Conservation (phyloP, 2,797 vertebrate genomes). For the Pogonophryne albipinna region DNA sequence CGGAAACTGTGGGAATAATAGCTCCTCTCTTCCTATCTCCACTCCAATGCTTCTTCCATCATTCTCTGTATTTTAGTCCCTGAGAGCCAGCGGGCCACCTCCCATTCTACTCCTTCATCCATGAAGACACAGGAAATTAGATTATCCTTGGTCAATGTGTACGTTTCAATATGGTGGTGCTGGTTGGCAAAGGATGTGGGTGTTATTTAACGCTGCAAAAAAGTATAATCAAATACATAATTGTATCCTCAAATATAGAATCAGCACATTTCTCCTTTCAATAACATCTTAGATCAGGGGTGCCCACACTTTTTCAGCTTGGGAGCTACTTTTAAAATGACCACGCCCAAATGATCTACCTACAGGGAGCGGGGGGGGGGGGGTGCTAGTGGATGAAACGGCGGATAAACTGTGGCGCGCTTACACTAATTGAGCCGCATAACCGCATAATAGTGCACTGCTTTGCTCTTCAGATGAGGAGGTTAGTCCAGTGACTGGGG, state of each 20-base stretch:
- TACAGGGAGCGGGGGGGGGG: too few relatives aligned
- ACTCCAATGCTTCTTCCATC: conserved; percentile 40
- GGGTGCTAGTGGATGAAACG: too few relatives aligned
- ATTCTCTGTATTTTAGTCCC: conserved; percentile 49
- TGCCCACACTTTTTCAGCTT: too few relatives aligned
- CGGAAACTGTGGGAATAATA: conserved; percentile 72
- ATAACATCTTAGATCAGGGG: not conserved
- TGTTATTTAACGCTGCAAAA: conserved; percentile 26
- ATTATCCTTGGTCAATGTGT: conserved; percentile 44
- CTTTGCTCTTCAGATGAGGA: too few relatives aligned
- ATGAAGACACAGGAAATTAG: conserved; percentile 60
- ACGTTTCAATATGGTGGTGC: conserved; percentile 20
- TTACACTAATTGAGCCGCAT: too few relatives aligned
- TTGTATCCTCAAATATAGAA: conserved; percentile 5
- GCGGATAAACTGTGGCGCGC: too few relatives aligned
- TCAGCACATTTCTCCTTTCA: conserved; percentile 17
- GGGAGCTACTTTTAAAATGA: too few relatives aligned
- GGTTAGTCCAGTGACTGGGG: too few relatives aligned
- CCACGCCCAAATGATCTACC: too few relatives aligned
- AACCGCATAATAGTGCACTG: too few relatives aligned
- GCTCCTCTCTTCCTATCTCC: conserved; percentile 50
- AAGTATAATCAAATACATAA: not conserved
- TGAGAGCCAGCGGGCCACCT: conserved; percentile 56
- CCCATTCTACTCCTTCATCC: conserved; percentile 56
- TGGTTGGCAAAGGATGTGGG: not conserved